phyloP scores from a whole-genome alignment of 2,113 vertebrate genomes.

The Fulica atra region DNA sequence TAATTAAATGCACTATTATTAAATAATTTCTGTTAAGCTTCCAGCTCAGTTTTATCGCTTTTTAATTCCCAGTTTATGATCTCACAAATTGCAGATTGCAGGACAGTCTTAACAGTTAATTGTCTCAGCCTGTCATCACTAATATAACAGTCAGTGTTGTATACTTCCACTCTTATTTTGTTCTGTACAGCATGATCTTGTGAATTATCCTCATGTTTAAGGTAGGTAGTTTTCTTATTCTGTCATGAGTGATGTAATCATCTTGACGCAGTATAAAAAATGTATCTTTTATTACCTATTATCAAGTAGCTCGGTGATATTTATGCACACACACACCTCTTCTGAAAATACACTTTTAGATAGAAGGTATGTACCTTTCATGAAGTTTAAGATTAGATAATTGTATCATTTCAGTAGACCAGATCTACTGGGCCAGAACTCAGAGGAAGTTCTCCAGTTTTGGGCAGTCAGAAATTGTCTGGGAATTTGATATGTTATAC shows the following conservation, averaged over 20 bases:
- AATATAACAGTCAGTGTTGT: neutral
- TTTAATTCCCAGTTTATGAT: neutral
- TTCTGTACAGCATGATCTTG: neutral
- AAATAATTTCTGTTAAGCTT: neutral
- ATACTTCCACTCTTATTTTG: neutral
- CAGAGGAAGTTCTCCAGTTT: neutral
- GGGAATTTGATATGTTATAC: neutral
- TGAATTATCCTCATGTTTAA: neutral
- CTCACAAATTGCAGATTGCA: neutral
- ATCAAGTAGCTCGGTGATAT: neutral
- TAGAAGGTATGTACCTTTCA: constrained; percentile 10
- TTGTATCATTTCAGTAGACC: neutral
- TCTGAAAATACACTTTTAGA: constrained; percentile 31
- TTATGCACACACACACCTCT: constrained; percentile 8
- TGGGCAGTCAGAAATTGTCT: neutral
- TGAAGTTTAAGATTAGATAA: constrained; percentile 49
- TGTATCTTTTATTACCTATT: neutral
- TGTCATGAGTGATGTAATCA: neutral
- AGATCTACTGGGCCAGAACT: neutral
- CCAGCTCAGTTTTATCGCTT: neutral
- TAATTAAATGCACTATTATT: neutral
- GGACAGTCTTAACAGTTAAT: neutral
- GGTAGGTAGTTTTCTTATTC: neutral
- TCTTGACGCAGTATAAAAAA: neutral
- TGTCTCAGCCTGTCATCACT: neutral